A percentile compares a stretch with the other conserved stretches of the same genome.
Conservation (phyloP, 2,797 vertebrate genomes). For the Pseudochromis fuscus region DNA sequence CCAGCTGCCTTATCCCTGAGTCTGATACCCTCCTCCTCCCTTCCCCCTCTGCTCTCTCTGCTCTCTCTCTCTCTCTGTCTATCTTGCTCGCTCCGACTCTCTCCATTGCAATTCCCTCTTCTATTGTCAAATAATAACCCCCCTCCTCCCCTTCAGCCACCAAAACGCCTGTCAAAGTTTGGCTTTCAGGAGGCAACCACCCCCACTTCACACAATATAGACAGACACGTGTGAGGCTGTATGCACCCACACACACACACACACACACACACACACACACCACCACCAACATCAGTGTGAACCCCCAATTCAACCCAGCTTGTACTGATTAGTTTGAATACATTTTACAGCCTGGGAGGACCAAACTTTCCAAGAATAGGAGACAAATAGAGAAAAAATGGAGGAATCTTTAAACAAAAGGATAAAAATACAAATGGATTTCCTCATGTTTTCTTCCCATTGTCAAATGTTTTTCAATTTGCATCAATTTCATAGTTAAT, state of each 20-base stretch:
- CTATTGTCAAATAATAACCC: conserved; percentile 63
- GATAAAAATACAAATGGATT: no score
- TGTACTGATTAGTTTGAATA: not conserved
- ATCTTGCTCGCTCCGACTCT: conserved; percentile 45
- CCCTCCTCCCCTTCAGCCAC: conserved; percentile 41
- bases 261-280: no score
- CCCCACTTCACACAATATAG: conserved; percentile 40
- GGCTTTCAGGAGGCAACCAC: conserved; percentile 55
- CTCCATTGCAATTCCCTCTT: conserved; percentile 50
- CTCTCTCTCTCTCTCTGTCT: conserved; percentile 25
- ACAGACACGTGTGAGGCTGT: conserved; percentile 49
- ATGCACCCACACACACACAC: conserved; percentile 16
- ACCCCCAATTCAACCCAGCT: not conserved
- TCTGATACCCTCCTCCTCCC: conserved; percentile 72
- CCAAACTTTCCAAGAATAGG: not conserved
- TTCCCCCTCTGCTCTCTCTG: conserved; percentile 43
- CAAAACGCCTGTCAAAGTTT: conserved; percentile 73
- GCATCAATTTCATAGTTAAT: not conserved
- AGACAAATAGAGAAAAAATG: not conserved
- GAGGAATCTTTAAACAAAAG: not conserved
- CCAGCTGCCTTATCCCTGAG: conserved; percentile 83
- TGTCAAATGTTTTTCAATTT: no score
- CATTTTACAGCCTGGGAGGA: not conserved
- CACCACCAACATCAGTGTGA: conserved; percentile 23
- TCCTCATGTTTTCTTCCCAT: no score